A percentile compares a stretch with the other conserved stretches of the same genome.
These are phyloP conservation scores for Macropis europaea DNA, from an alignment of 2,888 invertebrate genomes.

Conservation along the genomic window DNA sequence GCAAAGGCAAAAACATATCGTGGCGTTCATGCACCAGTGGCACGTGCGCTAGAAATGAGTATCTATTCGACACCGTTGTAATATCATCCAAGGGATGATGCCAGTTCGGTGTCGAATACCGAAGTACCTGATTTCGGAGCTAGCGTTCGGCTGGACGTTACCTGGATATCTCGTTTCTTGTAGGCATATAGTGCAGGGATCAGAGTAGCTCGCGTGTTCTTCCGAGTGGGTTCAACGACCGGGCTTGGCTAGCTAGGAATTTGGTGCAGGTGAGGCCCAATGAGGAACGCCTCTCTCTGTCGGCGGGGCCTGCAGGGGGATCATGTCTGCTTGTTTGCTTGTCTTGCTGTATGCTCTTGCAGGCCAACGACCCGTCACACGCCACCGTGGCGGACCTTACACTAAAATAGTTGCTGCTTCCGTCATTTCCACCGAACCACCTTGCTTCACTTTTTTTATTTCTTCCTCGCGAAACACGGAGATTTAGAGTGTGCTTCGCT, in stretches of 20 bases:
- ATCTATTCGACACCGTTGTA: background rate
- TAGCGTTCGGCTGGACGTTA: slow-evolving; percentile 6
- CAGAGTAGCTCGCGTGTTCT: slow-evolving; percentile 55
- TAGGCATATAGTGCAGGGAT: slow-evolving; percentile 54
- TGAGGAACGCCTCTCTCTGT: slow-evolving; percentile 61
- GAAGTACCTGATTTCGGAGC: slow-evolving; percentile 2
- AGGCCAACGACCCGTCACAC: slow-evolving; percentile 68
- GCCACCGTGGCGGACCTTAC: slow-evolving; percentile 38
- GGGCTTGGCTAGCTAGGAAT: slow-evolving; percentile 75
- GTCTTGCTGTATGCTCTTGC: slow-evolving; percentile 60
- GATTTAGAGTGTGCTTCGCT: background rate
- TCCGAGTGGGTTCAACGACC: slow-evolving; percentile 72
- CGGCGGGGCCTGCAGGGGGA: slow-evolving; percentile 57
- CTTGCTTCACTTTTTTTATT: background rate
- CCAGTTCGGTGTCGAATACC: slow-evolving; percentile 24
- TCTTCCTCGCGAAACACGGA: background rate
- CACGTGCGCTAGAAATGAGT: slow-evolving; percentile 11
- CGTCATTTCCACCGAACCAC: slow-evolving; percentile 29
- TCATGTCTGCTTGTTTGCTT: slow-evolving; percentile 62
- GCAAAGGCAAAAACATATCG: no score
- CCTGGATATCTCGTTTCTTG: slow-evolving; percentile 48
- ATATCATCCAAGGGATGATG: slow-evolving; percentile 24
- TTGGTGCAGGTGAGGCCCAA: slow-evolving; percentile 78
- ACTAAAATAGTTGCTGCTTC: slow-evolving; percentile 45
- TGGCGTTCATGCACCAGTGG: slow-evolving; percentile 10